Evolutionary conservation across 2,797 vertebrate genomes (phyloP).

Genomic region (Phataginus tricuspis): DNA sequence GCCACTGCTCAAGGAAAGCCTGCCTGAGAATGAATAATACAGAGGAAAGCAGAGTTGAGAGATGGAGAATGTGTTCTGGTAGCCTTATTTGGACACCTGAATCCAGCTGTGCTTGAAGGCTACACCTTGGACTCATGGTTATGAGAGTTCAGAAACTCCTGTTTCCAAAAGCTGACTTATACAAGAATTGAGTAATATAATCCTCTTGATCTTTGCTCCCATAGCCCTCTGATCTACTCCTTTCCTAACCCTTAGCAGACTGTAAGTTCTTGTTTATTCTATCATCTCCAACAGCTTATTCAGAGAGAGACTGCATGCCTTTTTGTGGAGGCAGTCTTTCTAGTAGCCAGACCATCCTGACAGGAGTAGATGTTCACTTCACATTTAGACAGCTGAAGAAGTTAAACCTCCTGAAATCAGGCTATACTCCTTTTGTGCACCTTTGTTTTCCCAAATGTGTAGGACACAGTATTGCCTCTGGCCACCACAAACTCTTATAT

Average conservation of each 20-base stretch:
- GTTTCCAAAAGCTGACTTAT: conserved; percentile 22
- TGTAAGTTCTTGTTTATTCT: not conserved
- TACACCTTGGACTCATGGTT: not conserved
- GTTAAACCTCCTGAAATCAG: not conserved
- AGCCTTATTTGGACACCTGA: not conserved
- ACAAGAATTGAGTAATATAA: not conserved
- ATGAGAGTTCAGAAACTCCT: not conserved
- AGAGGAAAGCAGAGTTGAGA: not conserved
- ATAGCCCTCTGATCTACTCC: not conserved
- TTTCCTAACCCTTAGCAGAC: not conserved
- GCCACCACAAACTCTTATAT: not conserved
- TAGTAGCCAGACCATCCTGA: not conserved
- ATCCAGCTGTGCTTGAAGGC: not conserved
- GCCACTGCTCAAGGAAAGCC: not conserved
- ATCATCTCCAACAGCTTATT: not conserved
- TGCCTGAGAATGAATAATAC: not conserved
- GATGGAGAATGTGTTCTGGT: not conserved
- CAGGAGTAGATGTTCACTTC: not conserved
- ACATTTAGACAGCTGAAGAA: not conserved
- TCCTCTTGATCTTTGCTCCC: not conserved
- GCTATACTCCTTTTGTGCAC: not conserved
- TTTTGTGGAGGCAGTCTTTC: not conserved
- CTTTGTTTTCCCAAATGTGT: not conserved
- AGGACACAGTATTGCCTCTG: not conserved
- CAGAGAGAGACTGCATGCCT: not conserved